These are phyloP conservation scores for Drosophila cognata DNA, from an alignment of 2,888 invertebrate genomes.

Conservation along the genomic window DNA sequence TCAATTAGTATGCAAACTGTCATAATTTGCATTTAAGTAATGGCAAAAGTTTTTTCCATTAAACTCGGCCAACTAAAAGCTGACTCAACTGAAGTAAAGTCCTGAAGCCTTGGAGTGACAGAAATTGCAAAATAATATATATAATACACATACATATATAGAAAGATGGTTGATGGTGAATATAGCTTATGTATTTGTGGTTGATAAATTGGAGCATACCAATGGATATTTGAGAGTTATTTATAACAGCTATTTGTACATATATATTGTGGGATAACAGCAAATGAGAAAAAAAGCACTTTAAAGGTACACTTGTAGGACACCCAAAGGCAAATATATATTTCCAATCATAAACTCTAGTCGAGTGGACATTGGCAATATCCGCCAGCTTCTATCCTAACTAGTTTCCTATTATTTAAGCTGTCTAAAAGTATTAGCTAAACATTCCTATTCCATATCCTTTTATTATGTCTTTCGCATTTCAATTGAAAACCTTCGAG, in stretches of 20 bases:
- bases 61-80: slow-evolving; percentile 39
- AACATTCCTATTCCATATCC: no score
- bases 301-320: no score
- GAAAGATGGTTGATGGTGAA: not conserved
- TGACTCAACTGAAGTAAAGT: not conserved
- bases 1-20: slow-evolving; percentile 67
- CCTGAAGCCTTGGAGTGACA: slow-evolving; percentile 10
- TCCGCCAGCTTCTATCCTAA: no score
- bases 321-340: no score
- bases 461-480: no score
- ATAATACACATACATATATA: not conserved
- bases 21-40: slow-evolving; percentile 74
- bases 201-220: not conserved
- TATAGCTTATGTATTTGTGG: not conserved
- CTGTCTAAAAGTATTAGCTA: no score
- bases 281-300: not conserved
- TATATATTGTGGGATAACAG: not conserved
- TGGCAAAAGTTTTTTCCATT: slow-evolving; percentile 69
- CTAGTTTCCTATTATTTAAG: no score
- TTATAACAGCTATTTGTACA: not conserved
- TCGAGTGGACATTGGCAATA: no score
- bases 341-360: no score
- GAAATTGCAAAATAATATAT: slow-evolving; percentile 22
- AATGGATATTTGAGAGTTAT: not conserved
- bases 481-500: no score